Percentiles rank a stretch among this genome's conserved stretches.
Evolutionary conservation across 2,113 vertebrate species (phyloP).

Genomic region (Ibidorhyncha struthersii): DNA sequence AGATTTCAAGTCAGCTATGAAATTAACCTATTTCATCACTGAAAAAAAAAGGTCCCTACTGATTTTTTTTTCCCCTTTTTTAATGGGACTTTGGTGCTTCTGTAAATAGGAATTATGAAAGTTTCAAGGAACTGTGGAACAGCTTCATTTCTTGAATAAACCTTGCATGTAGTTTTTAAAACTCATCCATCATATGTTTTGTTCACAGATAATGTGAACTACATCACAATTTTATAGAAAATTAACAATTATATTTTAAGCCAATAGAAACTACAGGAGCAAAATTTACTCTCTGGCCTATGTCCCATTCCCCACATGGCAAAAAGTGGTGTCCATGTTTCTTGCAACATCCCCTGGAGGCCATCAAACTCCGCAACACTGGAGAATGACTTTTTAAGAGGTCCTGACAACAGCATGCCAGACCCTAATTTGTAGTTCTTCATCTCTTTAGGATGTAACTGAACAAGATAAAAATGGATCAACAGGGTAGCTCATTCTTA

Average conservation of each 20-base stretch:
- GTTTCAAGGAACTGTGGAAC: not conserved
- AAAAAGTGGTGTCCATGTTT: not conserved
- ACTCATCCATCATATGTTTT: not conserved
- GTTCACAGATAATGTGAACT: not conserved
- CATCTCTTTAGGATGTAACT: not conserved
- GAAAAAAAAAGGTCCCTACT: not conserved
- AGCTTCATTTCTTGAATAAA: not conserved
- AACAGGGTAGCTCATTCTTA: not conserved
- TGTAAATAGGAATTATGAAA: conserved; percentile 24
- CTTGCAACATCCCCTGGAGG: not conserved
- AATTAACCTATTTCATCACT: conserved; percentile 65
- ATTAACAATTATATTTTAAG: not conserved
- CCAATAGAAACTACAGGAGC: not conserved
- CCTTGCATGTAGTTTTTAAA: not conserved
- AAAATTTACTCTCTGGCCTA: not conserved
- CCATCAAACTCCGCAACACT: not conserved
- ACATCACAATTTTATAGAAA: not conserved
- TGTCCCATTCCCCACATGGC: not conserved
- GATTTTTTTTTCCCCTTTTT: not conserved
- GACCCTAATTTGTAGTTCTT: not conserved
- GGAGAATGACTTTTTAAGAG: not conserved
- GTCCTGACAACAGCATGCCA: not conserved
- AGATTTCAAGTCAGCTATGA: conserved; percentile 69
- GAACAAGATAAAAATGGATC: not conserved
- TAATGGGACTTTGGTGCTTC: not conserved